Base-by-base conservation (phyloP, 2,797 vertebrate species). In the Gadopsis marmoratus region DNA sequence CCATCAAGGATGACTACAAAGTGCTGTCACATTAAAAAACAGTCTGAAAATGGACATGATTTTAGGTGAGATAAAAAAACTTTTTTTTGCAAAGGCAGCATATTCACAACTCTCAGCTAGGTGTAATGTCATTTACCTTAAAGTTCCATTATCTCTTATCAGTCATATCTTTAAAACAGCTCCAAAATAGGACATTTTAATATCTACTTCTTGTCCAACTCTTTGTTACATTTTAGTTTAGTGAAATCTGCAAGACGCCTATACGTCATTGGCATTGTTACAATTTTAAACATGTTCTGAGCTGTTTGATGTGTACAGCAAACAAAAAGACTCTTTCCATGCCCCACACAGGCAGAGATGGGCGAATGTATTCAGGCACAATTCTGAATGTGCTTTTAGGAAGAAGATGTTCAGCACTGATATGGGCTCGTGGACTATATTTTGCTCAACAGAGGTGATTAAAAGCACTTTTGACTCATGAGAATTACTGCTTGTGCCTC, bases 371-470 rank as follows among this genome's bases (percentile, higher is more conserved):
- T 84, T 85, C 82, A 64, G 58, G 55, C 56, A 55, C 59, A 83
- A 78, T 78, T 86, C 39, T 73, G 59, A 60, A 43, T 75, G 63
- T 76, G 84, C 74, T 83, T 83, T 83, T 65, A 83, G 74, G 33
- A 81, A 70, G 76, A 75, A 80, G 81, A 89, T 89, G 76, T 76
- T 86, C 81, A 70, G 45, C 70, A 16, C 71, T 61, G 82, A 84
- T 74, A 71, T 48, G 64, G 58, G 63, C 78, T 81, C 65, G 47
- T 80, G 76, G 74, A 82, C 60, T 74, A 26, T 79, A 78, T 90
- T 89, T 88, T 86, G 67, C 81, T 77, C 67, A 77, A 72, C 59
- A 74, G 63, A 86, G 86, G 86, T 90, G 87, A 93, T 93, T 93
- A 91, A 91, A 89, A 76, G 58, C 80, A 75, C 75, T 84, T 88